Percentiles rank a stretch among this genome's conserved stretches.
Conservation (phyloP, 2,888 invertebrate species). For the Calliscelio sp. region DNA sequence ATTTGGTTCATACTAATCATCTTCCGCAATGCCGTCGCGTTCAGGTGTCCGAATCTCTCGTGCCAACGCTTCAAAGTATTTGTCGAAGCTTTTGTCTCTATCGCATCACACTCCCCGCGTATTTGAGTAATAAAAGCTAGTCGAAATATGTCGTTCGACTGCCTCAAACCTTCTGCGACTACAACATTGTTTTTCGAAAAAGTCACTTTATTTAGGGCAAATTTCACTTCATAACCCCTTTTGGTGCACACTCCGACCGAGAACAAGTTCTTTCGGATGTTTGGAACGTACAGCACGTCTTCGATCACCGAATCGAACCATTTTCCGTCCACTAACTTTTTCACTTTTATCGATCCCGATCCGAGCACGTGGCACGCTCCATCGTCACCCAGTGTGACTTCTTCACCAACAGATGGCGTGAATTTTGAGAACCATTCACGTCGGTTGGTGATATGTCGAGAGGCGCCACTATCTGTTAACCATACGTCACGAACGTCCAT, state of each 20-base stretch:
- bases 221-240: no score
- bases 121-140: no score
- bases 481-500: not conserved
- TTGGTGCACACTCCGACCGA: no score
- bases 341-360: not conserved
- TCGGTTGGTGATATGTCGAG: conserved; percentile 1
- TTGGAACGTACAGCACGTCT: no score
- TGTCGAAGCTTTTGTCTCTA: no score
- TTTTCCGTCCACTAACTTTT: not conserved
- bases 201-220: no score
- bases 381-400: not conserved
- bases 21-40: not conserved
- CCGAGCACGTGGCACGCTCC: not conserved
- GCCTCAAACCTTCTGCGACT: not conserved
- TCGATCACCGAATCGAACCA: not conserved
- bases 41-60: conserved; percentile 19
- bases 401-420: not conserved
- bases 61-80: conserved; percentile 5
- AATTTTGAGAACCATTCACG: conserved; percentile 8
- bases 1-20: not conserved
- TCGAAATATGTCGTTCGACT: no score
- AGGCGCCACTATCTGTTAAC: not conserved
- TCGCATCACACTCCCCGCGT: no score
- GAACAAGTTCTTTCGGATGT: no score
- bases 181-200: no score